Evolutionary conservation across 2,888 invertebrate species (phyloP), one percentile per base, ranked within the genome.

Genomic region (Chironomus tentans): DNA sequence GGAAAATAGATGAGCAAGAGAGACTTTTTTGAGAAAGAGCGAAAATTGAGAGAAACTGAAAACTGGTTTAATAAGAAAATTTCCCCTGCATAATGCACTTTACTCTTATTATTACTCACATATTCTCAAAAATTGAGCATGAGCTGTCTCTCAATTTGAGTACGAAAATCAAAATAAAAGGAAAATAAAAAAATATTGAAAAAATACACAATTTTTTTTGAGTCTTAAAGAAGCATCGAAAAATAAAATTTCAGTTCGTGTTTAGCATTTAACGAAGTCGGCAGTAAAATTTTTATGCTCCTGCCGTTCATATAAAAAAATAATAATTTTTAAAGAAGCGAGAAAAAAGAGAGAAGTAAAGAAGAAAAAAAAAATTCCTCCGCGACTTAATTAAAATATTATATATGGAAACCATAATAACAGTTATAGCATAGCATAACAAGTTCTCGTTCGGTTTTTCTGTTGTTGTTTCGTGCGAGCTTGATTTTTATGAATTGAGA

Each of bases 351-450:
- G 50, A 13, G 62, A 65, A 65, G 21, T 24, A 65, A 74, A 47
- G 61, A 47, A 74, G 47, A 65, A 73, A 74, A 21, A 65, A 65
- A 65, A 65, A 65, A 65, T 65, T 65, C 65, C 65, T 61, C 46
- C 74, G 74, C 74, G 74, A 74, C 68, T 74, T 74, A 74, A 74
- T 74, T 74, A 74, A 62, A 74, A 74, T 74, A 61, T 74, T 74
- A 74, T 74, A 74, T 62, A 74, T 74, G 74, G 74, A 74, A 74
- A 74, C 74, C 74, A 74, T 74, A 74, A 74, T 74, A 74, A 74
- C 74, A 74, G 74, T 74, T 74, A 74, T 74, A 74, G 68, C 74
- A 74, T 74, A 74, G 68, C 74, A 74, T 74, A 74, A 74, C 74
- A 74, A 74, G 74, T 74, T 74, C 74, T 74, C 22, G 62, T 74